phyloP scores from a whole-genome alignment of 2,797 vertebrate genomes.

The Crypturellus tataupa region DNA sequence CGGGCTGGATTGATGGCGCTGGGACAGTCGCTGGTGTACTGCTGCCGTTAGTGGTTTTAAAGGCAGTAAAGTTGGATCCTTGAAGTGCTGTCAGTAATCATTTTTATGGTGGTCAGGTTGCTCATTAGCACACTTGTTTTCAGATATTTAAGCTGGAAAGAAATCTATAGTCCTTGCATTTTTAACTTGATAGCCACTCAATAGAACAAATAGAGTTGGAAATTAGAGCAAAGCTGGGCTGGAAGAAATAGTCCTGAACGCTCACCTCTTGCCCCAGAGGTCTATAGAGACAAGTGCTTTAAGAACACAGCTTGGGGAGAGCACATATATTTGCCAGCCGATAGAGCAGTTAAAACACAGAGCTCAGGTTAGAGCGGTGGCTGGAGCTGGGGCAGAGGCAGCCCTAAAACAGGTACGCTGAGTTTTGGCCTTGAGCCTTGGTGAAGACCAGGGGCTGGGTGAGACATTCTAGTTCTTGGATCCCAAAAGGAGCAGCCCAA shows the following conservation, averaged over 20 bases:
- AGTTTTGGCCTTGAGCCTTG: background rate
- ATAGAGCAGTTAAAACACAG: background rate
- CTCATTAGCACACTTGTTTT: constrained; percentile 72
- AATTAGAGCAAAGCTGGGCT: constrained; percentile 26
- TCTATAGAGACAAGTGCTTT: background rate
- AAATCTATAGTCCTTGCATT: constrained; percentile 74
- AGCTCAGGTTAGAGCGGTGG: background rate
- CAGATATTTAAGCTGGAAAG: constrained; percentile 67
- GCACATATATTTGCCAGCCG: background rate
- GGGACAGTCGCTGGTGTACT: background rate
- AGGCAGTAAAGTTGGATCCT: constrained; percentile 24
- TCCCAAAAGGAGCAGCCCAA: background rate
- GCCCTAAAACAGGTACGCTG: background rate
- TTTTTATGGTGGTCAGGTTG: constrained; percentile 55
- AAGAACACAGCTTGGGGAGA: background rate
- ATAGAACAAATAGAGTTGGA: constrained; percentile 60
- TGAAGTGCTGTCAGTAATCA: constrained; percentile 62
- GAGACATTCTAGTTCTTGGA: background rate
- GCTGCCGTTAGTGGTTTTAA: constrained; percentile 25
- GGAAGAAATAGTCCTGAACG: background rate
- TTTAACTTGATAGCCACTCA: constrained; percentile 71
- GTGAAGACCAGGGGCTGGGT: background rate
- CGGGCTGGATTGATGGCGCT: constrained; percentile 9
- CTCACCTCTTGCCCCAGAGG: background rate
- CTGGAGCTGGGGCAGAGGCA: background rate